phyloP scores from a whole-genome alignment of 2,888 invertebrate genomes.

The Cantharis rufa region DNA sequence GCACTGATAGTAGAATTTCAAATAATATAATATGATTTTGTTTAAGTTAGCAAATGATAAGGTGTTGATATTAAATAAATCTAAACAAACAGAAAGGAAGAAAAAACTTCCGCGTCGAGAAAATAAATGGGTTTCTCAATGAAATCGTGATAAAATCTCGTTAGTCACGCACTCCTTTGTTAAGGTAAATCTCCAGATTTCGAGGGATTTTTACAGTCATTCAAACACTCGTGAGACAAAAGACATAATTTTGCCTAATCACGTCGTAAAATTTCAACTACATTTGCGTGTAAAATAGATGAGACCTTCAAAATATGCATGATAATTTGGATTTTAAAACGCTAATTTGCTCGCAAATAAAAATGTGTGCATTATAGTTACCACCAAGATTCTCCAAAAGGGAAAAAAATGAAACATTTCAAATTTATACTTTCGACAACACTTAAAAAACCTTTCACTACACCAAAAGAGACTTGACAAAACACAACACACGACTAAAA shows the following conservation, averaged over 20 bases:
- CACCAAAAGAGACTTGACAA: neutral
- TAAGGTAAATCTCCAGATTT: neutral
- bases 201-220: neutral
- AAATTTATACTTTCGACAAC: neutral
- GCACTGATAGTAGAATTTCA: neutral
- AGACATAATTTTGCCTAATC: neutral
- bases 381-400: neutral
- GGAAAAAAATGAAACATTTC: neutral
- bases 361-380: neutral
- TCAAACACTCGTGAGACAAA: neutral
- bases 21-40: neutral
- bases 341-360: neutral
- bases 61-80: neutral
- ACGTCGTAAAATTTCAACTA: neutral
- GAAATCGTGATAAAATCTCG: neutral
- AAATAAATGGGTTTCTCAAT: neutral
- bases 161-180: neutral
- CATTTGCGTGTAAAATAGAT: neutral
- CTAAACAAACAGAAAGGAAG: neutral
- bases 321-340: neutral
- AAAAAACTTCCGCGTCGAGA: neutral
- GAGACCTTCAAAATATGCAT: neutral
- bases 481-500: neutral
- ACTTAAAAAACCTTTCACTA: neutral
- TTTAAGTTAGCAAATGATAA: neutral